phyloP scores from a whole-genome alignment of 2,113 vertebrate genomes.

The Alligator sinensis region DNA sequence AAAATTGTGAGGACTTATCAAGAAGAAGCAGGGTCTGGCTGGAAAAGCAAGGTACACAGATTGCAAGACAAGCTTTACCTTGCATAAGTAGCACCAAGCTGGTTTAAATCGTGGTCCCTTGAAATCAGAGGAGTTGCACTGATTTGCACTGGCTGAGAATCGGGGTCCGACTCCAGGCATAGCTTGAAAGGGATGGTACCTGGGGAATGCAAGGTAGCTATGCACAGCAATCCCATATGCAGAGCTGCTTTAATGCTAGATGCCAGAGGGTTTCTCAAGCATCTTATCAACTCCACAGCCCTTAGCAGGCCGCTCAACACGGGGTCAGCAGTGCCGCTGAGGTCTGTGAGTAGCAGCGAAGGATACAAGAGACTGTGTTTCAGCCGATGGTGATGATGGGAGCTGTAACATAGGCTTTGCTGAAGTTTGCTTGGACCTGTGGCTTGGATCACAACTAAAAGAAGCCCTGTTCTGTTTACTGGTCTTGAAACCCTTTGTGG shows the following conservation, averaged over 20 bases:
- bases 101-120: rapidly evolving
- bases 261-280: neutral
- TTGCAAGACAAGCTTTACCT: neutral
- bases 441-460: neutral
- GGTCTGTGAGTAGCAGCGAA: neutral
- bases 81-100: neutral
- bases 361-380: no score
- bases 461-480: neutral
- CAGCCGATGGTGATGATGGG: neutral
- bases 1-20: neutral
- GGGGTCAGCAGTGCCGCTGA: neutral
- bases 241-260: neutral
- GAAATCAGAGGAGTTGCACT: rapidly evolving
- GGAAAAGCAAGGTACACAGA: neutral
- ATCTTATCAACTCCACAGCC: neutral
- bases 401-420: neutral
- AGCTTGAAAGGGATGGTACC: neutral
- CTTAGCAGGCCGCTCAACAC: neutral
- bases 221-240: neutral
- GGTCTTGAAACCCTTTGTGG: neutral
- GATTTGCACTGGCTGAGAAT: neutral
- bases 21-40: neutral
- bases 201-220: rapidly evolving
- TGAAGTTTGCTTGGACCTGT: neutral
- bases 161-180: no score